Percentiles rank a stretch among this genome's conserved stretches.
Conservation (phyloP, 2,797 vertebrate species). For the Hydrolagus colliei region DNA sequence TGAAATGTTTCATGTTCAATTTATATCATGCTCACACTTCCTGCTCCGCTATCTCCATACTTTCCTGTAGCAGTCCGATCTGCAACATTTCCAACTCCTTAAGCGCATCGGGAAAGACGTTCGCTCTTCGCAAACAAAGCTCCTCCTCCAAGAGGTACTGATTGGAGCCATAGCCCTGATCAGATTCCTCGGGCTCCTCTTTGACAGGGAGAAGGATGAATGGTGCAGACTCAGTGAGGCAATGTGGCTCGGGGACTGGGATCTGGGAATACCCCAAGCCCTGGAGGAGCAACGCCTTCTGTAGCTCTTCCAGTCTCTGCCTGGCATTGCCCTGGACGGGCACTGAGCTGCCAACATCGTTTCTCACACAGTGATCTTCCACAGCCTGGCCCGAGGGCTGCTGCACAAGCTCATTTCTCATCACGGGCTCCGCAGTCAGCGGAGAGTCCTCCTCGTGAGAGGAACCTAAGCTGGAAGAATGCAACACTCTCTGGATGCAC, state of each 20-base stretch:
- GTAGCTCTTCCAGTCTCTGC: slow-evolving; percentile 42
- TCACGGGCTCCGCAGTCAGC: slow-evolving; percentile 34
- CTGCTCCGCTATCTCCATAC: neutral
- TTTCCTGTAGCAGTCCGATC: slow-evolving; percentile 10
- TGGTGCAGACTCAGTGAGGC: slow-evolving; percentile 32
- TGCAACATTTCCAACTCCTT: slow-evolving; percentile 18
- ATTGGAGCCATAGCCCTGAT: slow-evolving; percentile 83
- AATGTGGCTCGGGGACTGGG: slow-evolving; percentile 30
- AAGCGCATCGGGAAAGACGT: slow-evolving; percentile 37
- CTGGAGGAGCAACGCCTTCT: slow-evolving; percentile 49
- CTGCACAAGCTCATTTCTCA: slow-evolving; percentile 34
- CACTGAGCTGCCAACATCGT: slow-evolving; percentile 19
- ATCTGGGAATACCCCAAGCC: slow-evolving; percentile 37
- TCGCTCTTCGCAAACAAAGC: neutral
- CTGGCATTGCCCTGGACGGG: slow-evolving; percentile 30
- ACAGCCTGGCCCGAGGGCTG: neutral
- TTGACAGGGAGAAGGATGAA: neutral
- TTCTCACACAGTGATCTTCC: neutral
- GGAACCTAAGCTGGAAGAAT: slow-evolving; percentile 44
- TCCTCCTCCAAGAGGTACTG: slow-evolving; percentile 56
- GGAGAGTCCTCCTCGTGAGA: slow-evolving; percentile 49
- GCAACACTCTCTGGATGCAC: slow-evolving; percentile 1
- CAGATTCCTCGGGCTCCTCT: slow-evolving; percentile 55
- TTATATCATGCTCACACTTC: neutral
- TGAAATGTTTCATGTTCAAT: neutral